Conservation (phyloP, 2,113 vertebrate species). For the Perognathus longimembris region DNA sequence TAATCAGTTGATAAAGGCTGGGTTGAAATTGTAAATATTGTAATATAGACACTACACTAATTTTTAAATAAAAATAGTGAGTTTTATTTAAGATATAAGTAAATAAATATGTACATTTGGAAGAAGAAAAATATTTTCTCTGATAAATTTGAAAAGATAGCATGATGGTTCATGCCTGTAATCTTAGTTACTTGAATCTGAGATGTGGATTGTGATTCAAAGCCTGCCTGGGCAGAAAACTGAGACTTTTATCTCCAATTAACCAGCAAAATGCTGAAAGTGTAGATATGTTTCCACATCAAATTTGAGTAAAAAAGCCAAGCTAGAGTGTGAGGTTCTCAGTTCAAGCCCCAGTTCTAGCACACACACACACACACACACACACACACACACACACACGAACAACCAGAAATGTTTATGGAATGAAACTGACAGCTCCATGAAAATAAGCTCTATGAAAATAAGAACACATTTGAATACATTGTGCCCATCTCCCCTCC, state of each 20-base stretch:
- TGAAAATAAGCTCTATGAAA: background rate
- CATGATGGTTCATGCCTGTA: too few species aligned
- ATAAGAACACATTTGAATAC: background rate
- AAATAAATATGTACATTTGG: background rate
- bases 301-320: too few species aligned
- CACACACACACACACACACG: background rate
- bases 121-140: background rate
- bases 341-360: background rate
- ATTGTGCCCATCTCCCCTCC: background rate
- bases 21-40: slow-evolving; percentile 23
- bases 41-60: background rate
- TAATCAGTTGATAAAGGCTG: background rate
- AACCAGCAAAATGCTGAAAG: too few species aligned
- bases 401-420: background rate
- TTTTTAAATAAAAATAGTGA: too few species aligned
- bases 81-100: slow-evolving; percentile 44
- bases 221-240: too few species aligned
- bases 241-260: too few species aligned
- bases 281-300: too few species aligned
- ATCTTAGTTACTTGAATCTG: too few species aligned
- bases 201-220: background rate
- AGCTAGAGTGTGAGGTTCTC: background rate
- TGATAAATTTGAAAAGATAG: background rate
- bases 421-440: background rate
- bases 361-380: background rate